Base-by-base conservation (phyloP, 2,888 invertebrate species). In the Oligia latruncula region DNA sequence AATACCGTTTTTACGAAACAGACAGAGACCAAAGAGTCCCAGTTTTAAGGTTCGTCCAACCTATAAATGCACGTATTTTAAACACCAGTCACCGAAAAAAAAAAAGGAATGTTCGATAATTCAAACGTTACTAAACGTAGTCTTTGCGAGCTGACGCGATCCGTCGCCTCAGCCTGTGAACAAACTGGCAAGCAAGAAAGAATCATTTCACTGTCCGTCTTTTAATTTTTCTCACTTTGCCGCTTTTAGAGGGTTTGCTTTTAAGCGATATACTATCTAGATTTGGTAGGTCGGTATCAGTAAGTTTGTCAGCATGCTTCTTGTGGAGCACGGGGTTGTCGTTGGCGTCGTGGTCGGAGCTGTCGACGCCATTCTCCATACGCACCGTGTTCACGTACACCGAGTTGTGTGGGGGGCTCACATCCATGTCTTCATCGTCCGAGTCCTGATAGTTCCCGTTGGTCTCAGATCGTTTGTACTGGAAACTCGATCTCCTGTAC, bases 171-270 rank as follows among this genome's bases (percentile, higher is more conserved):
- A 96, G 90, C 90, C 95, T 93, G 90, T 96, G 94, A 89, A 96
- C 95, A 91, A 96, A 96, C 92, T 95, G 95, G 87, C 95, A 94
- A 88, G 95, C 95, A 80, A 95, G 92, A 94, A 95, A 92, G 82
- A 96, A 97, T 97, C 97, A 97, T 96, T 97, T 97, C 80, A 95
- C 94, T 87, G 96, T 95, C 93, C 96, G 92, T 88, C 93, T 92
- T 92, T 92, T 95, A 35, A 91, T 87, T 91, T 90, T 95, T 91
- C 95, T 95, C 93, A 95, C 94, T 95, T 93, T 96, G 20, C 95
- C 93, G 78, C 89, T 81, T 82, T 95, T 95, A 0, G 91, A 88
- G 40, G 93, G 93, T 83, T 94, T 96, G 84, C 87, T 90, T 84
- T 93, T 95, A 2, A 96, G 86, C n/a, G 96, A 93, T 89, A 95